phyloP scores from a whole-genome alignment of 1,140 invertebrate genomes.

The Xylocopa sonorina region DNA sequence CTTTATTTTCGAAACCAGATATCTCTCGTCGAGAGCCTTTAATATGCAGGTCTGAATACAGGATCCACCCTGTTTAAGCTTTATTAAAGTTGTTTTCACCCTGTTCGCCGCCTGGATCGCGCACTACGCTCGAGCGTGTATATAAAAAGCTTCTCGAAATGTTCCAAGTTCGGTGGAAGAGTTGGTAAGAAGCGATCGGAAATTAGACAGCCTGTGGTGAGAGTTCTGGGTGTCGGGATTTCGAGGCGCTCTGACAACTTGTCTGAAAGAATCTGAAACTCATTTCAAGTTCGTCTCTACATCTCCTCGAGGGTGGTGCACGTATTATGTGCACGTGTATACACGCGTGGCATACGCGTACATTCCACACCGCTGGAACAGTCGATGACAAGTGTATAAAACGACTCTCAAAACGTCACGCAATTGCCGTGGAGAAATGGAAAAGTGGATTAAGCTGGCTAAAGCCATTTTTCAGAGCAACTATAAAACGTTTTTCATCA shows the following conservation, averaged over 20 bases:
- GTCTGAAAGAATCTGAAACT: conserved; percentile 64
- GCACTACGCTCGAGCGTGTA: background rate
- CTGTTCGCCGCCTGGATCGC: conserved; percentile 27
- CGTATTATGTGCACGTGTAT: background rate
- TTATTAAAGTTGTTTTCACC: conserved; percentile 60
- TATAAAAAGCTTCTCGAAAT: conserved; percentile 25
- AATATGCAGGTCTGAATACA: background rate
- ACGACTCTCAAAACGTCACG: too few species aligned
- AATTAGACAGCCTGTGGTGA: conserved; percentile 68
- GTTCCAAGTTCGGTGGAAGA: conserved; percentile 37
- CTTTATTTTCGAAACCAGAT: conserved; percentile 32
- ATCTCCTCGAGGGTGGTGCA: conserved; percentile 5
- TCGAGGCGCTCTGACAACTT: conserved; percentile 61
- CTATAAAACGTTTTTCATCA: too few species aligned
- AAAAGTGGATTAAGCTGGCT: too few species aligned
- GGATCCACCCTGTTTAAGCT: conserved; percentile 54
- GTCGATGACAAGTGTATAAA: too few species aligned
- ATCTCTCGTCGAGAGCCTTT: conserved; percentile 46
- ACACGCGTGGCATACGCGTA: conserved; percentile 22
- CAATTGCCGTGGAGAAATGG: too few species aligned
- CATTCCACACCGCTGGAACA: background rate
- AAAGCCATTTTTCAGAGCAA: too few species aligned
- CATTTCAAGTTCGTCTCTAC: conserved; percentile 41
- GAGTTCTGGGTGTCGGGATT: conserved; percentile 60
- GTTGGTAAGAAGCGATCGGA: conserved; percentile 65